A percentile compares a stretch with the other conserved stretches of the same genome.
Conservation (phyloP, 2,888 invertebrate genomes). For the Acronicta psi region DNA sequence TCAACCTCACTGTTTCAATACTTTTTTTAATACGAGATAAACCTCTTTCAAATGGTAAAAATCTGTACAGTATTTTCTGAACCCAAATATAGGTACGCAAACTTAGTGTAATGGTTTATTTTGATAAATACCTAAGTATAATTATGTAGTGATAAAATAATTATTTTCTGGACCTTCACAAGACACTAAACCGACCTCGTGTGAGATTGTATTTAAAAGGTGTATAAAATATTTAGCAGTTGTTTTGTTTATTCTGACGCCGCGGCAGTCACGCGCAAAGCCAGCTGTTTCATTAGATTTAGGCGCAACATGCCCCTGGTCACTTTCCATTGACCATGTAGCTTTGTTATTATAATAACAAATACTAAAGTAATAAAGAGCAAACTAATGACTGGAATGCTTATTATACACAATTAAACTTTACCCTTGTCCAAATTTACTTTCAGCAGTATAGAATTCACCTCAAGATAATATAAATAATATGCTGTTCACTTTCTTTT, state of each 20-base stretch:
- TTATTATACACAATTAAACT: slow-evolving; percentile 6
- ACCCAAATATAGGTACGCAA: too few relatives aligned
- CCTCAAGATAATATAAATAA: too few relatives aligned
- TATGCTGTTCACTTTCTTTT: too few relatives aligned
- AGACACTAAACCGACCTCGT: neutral
- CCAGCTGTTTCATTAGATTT: slow-evolving; percentile 7
- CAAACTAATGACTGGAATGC: neutral
- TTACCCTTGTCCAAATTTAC: neutral
- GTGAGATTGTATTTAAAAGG: neutral
- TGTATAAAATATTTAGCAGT: slow-evolving; percentile 1
- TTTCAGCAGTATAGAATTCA: neutral
- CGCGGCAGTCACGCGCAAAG: slow-evolving; percentile 8
- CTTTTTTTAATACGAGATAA: too few relatives aligned
- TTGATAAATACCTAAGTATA: too few relatives aligned
- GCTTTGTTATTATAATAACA: slow-evolving; percentile 14
- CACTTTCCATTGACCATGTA: slow-evolving; percentile 23
- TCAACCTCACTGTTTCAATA: too few relatives aligned
- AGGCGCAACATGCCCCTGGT: neutral
- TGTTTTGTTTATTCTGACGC: slow-evolving; percentile 15
- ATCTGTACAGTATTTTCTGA: too few relatives aligned
- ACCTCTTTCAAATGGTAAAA: too few relatives aligned
- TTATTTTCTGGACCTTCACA: too few relatives aligned
- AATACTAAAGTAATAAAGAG: slow-evolving; percentile 4
- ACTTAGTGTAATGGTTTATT: too few relatives aligned
- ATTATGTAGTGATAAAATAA: too few relatives aligned